Base-by-base conservation (phyloP, 2,888 invertebrate genomes). In the Monochamus alternatus region DNA sequence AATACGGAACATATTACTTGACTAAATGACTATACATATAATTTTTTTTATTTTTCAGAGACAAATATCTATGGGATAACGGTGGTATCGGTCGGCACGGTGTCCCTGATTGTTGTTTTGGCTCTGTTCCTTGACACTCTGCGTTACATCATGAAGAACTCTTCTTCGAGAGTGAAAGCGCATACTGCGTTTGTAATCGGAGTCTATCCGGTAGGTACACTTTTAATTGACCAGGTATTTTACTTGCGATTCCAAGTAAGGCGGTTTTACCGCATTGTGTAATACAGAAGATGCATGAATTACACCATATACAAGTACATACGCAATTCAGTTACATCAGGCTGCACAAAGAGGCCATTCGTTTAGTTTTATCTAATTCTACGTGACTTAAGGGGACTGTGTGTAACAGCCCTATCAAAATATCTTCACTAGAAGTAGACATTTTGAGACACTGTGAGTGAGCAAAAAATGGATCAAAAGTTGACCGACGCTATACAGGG, bases 121-220 rank as follows among this genome's bases (percentile, higher is more conserved):
- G 83, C 89, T 10, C 85, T 93, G 73, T 93, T 91, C 85, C 85
- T 89, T 31, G 89, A 92, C 84, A 92, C 92, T 0, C 79, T 93
- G 63, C 88, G 90, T 52, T 89, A 91, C 71, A 91, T 92, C 12
- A 87, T 91, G 84, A 89, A 87, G 71, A 89, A 91, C 80, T 91
- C 92, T 83, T 89, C 91, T 10, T 89, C 91, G 30, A 86, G 89
- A 76, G 89, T 90, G 76, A 91, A 91, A 87, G 87, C 90, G 32
- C 91, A 91, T 82, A 90, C 92, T 0, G 90, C 90, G 7, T 90
- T 92, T 63, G 91, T 93, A 30, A 86, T 93, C 74, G 91, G 91
- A 76, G 92, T 93, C 14, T 93, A 93, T 86, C 93, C 93, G 83
- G 93, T 93, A 88, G 91, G 91, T 89, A 64, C 43, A 38, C 38